Percentiles rank a stretch among this genome's conserved stretches.
Conservation (phyloP, 2,797 vertebrate species). For the Epinephelus malabaricus region DNA sequence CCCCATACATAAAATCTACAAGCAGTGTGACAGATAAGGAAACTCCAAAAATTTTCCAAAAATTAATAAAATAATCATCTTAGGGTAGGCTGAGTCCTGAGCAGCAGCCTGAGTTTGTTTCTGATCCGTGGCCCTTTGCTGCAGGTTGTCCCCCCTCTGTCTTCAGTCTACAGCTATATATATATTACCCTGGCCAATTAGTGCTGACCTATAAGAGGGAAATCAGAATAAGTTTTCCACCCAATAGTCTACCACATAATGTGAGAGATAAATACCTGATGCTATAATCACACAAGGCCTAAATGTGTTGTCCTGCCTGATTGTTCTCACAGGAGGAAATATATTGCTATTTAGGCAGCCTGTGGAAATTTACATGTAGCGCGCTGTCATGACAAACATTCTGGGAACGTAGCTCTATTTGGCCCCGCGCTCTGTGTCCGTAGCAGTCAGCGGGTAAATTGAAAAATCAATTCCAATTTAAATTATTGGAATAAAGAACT, state of each 20-base stretch:
- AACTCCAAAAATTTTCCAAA: neutral
- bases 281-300: constrained; percentile 70
- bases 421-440: constrained; percentile 93
- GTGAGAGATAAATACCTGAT: constrained; percentile 24
- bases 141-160: no score
- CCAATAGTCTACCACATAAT: neutral
- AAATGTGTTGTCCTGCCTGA: constrained; percentile 85
- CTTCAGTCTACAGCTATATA: no score
- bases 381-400: constrained; percentile 92
- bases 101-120: no score
- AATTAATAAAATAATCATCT: neutral
- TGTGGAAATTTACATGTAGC: constrained; percentile 90
- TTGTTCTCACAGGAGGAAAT: constrained; percentile 84
- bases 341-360: constrained; percentile 75
- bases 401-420: constrained; percentile 90
- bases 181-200: constrained; percentile 3
- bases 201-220: neutral
- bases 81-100: no score
- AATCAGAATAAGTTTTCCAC: neutral
- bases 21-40: neutral
- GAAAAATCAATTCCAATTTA: constrained; percentile 99
- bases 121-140: no score
- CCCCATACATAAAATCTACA: constrained; percentile 19
- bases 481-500: constrained; percentile 99
- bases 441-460: constrained; percentile 98